Percentiles rank a stretch among this genome's conserved stretches.
These are phyloP conservation scores for Neodiprion fabricii DNA, from an alignment of 1,140 invertebrate genomes.

Conservation along the genomic window DNA sequence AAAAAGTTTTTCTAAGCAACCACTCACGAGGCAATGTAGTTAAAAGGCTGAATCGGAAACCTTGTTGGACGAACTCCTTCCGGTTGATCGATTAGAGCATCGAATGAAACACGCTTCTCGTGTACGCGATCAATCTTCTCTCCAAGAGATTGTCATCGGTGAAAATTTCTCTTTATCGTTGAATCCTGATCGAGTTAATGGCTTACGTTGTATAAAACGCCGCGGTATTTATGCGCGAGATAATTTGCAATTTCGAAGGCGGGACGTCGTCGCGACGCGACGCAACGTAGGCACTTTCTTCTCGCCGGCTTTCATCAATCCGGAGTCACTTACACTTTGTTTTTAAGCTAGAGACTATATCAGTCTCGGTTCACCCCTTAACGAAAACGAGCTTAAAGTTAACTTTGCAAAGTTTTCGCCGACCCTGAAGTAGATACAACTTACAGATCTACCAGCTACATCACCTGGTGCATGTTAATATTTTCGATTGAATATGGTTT, in stretches of 20 bases:
- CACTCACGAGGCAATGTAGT: conserved; percentile 3
- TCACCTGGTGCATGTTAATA: too few species aligned
- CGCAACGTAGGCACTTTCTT: background rate
- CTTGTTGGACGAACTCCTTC: background rate
- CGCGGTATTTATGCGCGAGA: background rate
- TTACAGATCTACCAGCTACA: too few species aligned
- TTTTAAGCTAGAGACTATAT: background rate
- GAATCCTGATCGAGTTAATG: conserved; percentile 12
- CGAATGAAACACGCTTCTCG: conserved; percentile 9
- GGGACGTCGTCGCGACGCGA: background rate
- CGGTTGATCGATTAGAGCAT: conserved; percentile 11
- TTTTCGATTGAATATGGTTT: too few species aligned
- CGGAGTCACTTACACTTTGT: background rate
- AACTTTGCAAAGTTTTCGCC: too few species aligned
- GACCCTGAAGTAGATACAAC: too few species aligned
- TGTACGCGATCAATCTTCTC: conserved; percentile 8
- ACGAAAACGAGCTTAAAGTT: too few species aligned
- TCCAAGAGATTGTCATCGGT: conserved; percentile 6
- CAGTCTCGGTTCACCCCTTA: background rate
- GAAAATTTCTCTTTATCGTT: background rate
- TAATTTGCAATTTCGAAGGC: background rate
- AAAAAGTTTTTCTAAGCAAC: background rate
- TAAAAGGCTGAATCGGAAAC: background rate
- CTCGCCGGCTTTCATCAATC: background rate
- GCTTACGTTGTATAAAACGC: background rate